Base-by-base conservation (phyloP, 2,113 vertebrate genomes). In the Cryptomyrus ogoouensis region DNA sequence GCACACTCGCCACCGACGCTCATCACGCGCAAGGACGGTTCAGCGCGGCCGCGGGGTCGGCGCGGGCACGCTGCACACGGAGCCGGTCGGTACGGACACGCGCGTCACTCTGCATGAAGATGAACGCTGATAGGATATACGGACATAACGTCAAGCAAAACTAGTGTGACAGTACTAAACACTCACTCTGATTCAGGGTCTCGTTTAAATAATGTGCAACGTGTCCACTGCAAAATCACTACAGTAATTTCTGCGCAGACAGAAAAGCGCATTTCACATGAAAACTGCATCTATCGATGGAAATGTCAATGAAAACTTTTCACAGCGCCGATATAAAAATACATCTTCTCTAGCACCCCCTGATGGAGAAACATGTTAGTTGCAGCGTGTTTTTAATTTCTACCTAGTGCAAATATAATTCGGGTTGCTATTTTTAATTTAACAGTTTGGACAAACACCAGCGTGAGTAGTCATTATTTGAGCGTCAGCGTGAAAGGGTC, bases 371-470 rank as follows among this genome's bases (percentile, higher is more conserved):
- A 84, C n/a, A 31, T 87, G 50, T 35, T 56, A 52, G 42, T 21
- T 53, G n/a, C 50, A 39, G 10, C 85, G 50, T 49, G 27, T 87
- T 87, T 53, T 35, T 31, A 87, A 86, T 86, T 47, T 86, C 17
- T 86, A 35, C 86, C 31, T 49, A 44, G 35, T 66, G 53, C 52
- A 88, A 66, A 88, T 58, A 44, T 66, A 58, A 88, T 62, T 88
- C 49, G 49, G 49, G n/a, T 87, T 87, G 53, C 56, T 88, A 66
- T 88, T 88, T 88, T 88, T 58, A 88, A 88, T 88, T n/a, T 66
- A 88, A 88, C 35, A 44, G 53, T 31, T 88, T 62, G 52, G 83
- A 42, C 87, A 88, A 88, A 35, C 52, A 66, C 74, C n/a, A 44
- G 49, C 31, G 74, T 89, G 56, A 42, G 77, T n/a, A 87, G 46